phyloP scores from a whole-genome alignment of 2,797 vertebrate species.

The Artibeus jamaicensis region DNA sequence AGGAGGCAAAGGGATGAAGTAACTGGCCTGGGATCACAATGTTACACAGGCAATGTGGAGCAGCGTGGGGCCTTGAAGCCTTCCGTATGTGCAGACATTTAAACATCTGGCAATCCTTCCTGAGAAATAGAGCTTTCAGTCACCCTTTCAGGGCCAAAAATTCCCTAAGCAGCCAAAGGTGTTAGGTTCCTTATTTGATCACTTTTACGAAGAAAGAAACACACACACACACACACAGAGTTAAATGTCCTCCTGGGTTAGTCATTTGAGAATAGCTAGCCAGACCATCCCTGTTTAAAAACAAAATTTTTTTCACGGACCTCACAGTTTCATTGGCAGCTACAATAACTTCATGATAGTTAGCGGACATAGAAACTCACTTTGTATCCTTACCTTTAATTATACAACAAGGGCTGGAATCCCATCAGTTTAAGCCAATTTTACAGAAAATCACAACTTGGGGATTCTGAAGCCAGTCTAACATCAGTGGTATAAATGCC shows the following conservation, averaged over 20 bases:
- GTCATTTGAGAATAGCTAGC: neutral
- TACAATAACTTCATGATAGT: neutral
- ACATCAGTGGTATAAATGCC: neutral
- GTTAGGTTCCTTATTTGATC: neutral
- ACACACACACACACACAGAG: too few species aligned
- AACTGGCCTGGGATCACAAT: neutral
- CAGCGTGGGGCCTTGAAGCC: neutral
- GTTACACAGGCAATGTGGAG: neutral
- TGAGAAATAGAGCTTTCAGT: neutral
- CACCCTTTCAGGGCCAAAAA: neutral
- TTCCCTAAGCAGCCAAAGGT: neutral
- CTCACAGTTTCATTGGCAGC: neutral
- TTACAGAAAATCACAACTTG: conserved; percentile 73
- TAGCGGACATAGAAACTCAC: neutral
- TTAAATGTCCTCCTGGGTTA: neutral
- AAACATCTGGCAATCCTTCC: neutral
- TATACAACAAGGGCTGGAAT: conserved; percentile 32
- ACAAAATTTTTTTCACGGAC: neutral
- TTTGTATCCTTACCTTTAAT: conserved; percentile 1
- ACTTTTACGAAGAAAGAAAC: neutral
- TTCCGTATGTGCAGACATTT: neutral
- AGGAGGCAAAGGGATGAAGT: neutral
- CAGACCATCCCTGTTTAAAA: neutral
- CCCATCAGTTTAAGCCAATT: conserved; percentile 20
- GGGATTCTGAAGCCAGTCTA: conserved; percentile 73